Evolutionary conservation across 2,797 vertebrate genomes (phyloP), one percentile per base, ranked within the genome.

Genomic region (Pelobates cultripes): DNA sequence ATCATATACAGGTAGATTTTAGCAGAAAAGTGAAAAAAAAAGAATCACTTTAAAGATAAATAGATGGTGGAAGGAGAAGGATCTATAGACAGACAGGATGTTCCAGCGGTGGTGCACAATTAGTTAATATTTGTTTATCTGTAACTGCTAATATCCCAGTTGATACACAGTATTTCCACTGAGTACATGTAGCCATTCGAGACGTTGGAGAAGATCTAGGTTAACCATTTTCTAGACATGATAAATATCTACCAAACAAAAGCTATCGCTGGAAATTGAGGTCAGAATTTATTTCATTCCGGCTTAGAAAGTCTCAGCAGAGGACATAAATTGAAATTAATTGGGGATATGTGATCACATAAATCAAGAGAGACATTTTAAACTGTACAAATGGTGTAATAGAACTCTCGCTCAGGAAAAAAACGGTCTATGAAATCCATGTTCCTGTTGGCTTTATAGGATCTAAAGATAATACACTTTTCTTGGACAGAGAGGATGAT

Each of bases 301-400:
- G 66, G 43, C 47, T 14, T 10, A 17, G 79, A n/a, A 68, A 74
- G 70, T 74, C 63, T 74, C 61, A 45, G 71, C 63, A 44, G 51
- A 70, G 71, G 40, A 44, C 43, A 63, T 70, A 61, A 79, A 79
- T 79, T 79, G 77, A 44, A 70, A 81, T 81, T 75, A 81, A 81
- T 75, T 81, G 79, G 64, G 55, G 64, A 47, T 45, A 28, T 70
- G 72, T 69, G 60, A 8, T 42, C 66, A 28, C 55, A 81, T 81
- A 81, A 81, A 81, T 81, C 79, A 81, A 40, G 44, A 13, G 17
- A 68, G 78, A 74, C 63, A 40, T 15, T 66, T 64, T 76, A 75
- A 63, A 63, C 57, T 44, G 73, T 63, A 45, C 7, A 64, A 15
- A 28, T 5, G 3, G 61, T n/a, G 3, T 4, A 41, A 64, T 64